phyloP scores from a whole-genome alignment of 2,888 invertebrate genomes.

The Calliscelio sp. region DNA sequence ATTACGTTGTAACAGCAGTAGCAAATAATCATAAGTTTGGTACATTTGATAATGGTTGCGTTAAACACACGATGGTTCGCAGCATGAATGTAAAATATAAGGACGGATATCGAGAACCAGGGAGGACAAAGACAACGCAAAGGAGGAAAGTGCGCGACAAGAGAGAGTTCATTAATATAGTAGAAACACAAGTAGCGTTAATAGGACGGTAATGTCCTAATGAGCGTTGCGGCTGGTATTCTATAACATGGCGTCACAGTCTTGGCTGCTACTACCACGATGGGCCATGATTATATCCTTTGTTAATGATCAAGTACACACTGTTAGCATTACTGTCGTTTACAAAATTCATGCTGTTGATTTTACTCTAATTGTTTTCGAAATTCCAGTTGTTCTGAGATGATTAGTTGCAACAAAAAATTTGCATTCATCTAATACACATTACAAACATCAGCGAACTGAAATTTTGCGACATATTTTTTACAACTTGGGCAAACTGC shows the following conservation, averaged over 20 bases:
- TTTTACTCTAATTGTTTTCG: neutral
- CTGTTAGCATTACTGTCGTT: constrained; percentile 14
- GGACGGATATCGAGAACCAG: constrained; percentile 18
- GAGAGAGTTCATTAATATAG: constrained; percentile 65
- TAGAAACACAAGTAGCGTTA: constrained; percentile 65
- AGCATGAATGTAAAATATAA: constrained; percentile 41
- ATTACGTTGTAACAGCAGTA: neutral
- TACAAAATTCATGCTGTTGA: neutral
- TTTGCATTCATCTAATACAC: neutral
- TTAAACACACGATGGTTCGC: constrained; percentile 20
- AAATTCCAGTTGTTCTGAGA: neutral
- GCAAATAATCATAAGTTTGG: constrained; percentile 1
- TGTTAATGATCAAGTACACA: constrained; percentile 44
- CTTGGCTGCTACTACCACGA: constrained; percentile 22
- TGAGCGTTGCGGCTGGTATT: constrained; percentile 60
- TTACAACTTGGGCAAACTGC: constrained; percentile 1
- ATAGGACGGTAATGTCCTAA: constrained; percentile 65
- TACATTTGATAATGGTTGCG: constrained; percentile 24
- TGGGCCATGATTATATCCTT: constrained; percentile 36
- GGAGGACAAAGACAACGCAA: constrained; percentile 36
- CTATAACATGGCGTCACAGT: constrained; percentile 39
- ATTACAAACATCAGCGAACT: neutral
- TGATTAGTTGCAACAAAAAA: neutral
- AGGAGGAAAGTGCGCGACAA: constrained; percentile 44
- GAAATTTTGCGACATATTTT: constrained; percentile 8